These are phyloP conservation scores for Lasius platythorax DNA, from an alignment of 2,888 invertebrate genomes.

Conservation along the genomic window DNA sequence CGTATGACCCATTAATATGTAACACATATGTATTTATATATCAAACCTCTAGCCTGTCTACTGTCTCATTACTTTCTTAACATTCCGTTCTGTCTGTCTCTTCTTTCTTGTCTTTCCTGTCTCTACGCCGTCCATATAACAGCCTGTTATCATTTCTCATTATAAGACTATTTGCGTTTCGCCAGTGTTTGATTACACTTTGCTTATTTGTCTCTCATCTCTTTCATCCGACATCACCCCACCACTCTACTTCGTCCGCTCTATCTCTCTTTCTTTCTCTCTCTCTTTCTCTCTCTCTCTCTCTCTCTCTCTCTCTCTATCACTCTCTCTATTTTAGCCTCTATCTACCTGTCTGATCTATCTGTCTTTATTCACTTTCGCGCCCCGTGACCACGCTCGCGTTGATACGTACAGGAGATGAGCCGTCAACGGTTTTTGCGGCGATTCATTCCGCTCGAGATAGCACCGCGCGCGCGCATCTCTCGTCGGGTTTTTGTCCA, in stretches of 20 bases:
- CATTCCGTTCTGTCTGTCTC: slow-evolving; percentile 34
- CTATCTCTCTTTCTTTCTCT: slow-evolving; percentile 29
- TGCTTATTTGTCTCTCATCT: slow-evolving; percentile 69
- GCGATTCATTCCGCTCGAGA: slow-evolving; percentile 30
- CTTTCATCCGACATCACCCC: slow-evolving; percentile 27
- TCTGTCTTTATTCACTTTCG: slow-evolving; percentile 63
- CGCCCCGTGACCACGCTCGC: slow-evolving; percentile 57
- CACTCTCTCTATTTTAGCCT: slow-evolving; percentile 54
- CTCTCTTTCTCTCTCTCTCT: slow-evolving; percentile 31
- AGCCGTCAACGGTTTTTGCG: slow-evolving; percentile 43
- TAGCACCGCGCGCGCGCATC: slow-evolving; percentile 13
- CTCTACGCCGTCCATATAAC: slow-evolving; percentile 39
- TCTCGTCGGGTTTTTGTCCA: slow-evolving; percentile 39
- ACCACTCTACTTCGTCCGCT: slow-evolving; percentile 28
- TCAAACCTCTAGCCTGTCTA: slow-evolving; percentile 67
- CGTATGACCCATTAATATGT: slow-evolving; percentile 76
- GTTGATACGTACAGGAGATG: slow-evolving; percentile 51
- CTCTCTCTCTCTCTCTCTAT: slow-evolving; percentile 41
- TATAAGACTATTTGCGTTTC: slow-evolving; percentile 62
- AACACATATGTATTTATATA: slow-evolving; percentile 61
- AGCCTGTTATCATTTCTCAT: slow-evolving; percentile 65
- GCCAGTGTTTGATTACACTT: slow-evolving; percentile 72
- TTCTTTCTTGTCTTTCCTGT: slow-evolving; percentile 27
- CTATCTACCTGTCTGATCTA: slow-evolving; percentile 58
- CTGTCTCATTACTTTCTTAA: slow-evolving; percentile 39